Evolutionary conservation across 2,113 vertebrate genomes (phyloP).

Genomic region (Ctenodactylus gundi): DNA sequence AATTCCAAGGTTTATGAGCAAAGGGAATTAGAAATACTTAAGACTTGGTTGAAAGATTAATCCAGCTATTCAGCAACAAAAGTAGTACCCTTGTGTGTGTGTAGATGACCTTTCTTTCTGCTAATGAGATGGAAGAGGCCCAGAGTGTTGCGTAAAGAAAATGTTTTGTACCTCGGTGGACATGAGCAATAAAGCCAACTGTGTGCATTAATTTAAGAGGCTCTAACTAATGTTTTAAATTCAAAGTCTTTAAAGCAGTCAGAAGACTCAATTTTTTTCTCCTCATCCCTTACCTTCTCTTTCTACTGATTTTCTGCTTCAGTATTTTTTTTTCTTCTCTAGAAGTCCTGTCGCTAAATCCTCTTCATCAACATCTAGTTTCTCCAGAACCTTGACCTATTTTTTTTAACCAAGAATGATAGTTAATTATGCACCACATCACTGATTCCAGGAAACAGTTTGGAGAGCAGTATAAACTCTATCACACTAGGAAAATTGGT

Average conservation of each 20-base stretch:
- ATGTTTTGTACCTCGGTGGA: not conserved
- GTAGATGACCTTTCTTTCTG: slow-evolving; percentile 10
- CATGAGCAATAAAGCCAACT: not conserved
- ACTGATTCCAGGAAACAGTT: not conserved
- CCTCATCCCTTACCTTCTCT: not conserved
- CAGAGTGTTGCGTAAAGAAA: not conserved
- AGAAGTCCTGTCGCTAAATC: not conserved
- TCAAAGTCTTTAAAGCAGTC: slow-evolving; percentile 31
- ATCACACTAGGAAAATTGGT: not conserved
- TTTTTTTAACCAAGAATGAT: not conserved
- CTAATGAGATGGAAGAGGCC: slow-evolving; percentile 31
- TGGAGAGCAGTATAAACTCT: not conserved
- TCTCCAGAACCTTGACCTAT: not conserved
- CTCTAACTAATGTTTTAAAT: not conserved
- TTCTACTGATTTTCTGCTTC: not conserved
- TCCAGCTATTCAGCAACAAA: not conserved
- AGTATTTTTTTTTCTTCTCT: not conserved
- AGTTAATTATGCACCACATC: not conserved
- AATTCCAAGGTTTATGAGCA: not conserved
- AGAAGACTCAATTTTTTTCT: not conserved
- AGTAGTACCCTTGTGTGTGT: not conserved
- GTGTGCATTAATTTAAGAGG: not conserved
- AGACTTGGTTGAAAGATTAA: slow-evolving; percentile 71
- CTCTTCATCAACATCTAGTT: not conserved
- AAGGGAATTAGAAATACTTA: slow-evolving; percentile 46